A percentile compares a stretch with the other conserved stretches of the same genome.
These are phyloP conservation scores for Neoseiulus cucumeris DNA, from an alignment of 1,140 invertebrate genomes.

Conservation along the genomic window DNA sequence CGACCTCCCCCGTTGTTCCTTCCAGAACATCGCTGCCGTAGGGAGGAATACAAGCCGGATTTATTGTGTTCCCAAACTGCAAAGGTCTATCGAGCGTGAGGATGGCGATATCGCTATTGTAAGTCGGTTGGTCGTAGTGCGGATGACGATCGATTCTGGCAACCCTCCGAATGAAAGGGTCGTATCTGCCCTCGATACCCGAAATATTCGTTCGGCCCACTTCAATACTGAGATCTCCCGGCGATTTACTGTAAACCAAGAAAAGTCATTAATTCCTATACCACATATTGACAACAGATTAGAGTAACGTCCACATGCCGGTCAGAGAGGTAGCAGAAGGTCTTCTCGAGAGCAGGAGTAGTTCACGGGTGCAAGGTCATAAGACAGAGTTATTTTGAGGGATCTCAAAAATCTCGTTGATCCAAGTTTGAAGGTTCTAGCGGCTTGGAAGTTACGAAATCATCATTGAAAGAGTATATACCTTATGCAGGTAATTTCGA, in stretches of 20 bases:
- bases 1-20: neutral
- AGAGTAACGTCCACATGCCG: no score
- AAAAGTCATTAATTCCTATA: no score
- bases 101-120: constrained; percentile 13
- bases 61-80: neutral
- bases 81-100: constrained; percentile 13
- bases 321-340: no score
- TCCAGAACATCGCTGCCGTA: constrained; percentile 1
- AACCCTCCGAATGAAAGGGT: neutral
- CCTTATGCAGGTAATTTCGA: no score
- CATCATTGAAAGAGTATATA: no score
- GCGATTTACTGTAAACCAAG: neutral
- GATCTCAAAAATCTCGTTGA: no score
- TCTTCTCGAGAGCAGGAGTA: no score
- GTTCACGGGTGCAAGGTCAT: no score
- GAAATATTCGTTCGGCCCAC: neutral
- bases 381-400: no score
- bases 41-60: neutral
- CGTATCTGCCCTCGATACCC: neutral
- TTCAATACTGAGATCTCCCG: neutral
- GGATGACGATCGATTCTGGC: neutral
- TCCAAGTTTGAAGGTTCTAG: no score
- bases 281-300: no score
- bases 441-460: no score
- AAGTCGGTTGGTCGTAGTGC: neutral